Percentiles rank a stretch among this genome's conserved stretches.
These are phyloP conservation scores for Suricata suricatta DNA, from an alignment of 2,113 vertebrate species.

Conservation along the genomic window DNA sequence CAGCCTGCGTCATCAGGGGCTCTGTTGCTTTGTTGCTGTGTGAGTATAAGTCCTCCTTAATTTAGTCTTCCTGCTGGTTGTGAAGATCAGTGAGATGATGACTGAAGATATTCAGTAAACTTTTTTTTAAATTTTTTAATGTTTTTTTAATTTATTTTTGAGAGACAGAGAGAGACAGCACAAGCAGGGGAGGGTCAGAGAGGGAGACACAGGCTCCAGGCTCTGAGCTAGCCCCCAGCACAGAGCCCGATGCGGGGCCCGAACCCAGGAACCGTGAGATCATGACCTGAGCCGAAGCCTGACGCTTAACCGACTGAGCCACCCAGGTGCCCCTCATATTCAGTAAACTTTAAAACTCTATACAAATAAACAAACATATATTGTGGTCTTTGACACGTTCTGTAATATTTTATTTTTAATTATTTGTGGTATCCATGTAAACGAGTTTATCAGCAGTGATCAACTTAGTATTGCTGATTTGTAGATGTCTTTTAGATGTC, in stretches of 20 bases:
- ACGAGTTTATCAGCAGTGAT: not conserved
- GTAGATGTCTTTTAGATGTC: not conserved
- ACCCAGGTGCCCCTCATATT: too few relatives aligned
- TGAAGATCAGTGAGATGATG: not conserved
- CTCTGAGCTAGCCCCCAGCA: too few relatives aligned
- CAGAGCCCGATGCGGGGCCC: too few relatives aligned
- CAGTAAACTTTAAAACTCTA: not conserved
- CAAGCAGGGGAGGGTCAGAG: too few relatives aligned
- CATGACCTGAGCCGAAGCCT: too few relatives aligned
- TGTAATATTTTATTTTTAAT: not conserved
- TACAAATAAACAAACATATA: not conserved
- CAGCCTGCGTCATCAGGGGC: not conserved
- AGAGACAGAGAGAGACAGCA: too few relatives aligned
- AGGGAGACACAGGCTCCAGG: too few relatives aligned
- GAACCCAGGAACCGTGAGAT: too few relatives aligned
- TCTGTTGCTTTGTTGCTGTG: conserved; percentile 6
- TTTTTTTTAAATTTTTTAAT: not conserved
- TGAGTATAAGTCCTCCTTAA: not conserved
- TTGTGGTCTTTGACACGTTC: not conserved
- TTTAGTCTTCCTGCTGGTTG: not conserved
- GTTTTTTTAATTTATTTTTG: too few relatives aligned
- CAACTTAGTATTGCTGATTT: not conserved
- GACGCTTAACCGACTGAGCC: too few relatives aligned
- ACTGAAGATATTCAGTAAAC: not conserved
- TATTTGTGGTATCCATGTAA: not conserved